These are phyloP conservation scores for Copidosoma aretas DNA, from an alignment of 2,888 invertebrate genomes.

Conservation along the genomic window DNA sequence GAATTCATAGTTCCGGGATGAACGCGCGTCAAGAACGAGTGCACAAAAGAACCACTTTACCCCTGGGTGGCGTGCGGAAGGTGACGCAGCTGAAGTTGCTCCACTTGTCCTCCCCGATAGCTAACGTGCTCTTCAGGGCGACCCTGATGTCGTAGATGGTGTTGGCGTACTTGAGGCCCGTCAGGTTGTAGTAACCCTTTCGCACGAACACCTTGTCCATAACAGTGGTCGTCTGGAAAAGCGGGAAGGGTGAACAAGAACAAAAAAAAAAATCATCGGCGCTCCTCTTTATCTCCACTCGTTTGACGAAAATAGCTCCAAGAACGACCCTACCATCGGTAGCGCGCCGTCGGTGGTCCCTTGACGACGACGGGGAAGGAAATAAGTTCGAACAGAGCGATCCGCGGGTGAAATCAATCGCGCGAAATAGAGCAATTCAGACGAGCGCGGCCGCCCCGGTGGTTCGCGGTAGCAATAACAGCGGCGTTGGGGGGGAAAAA, in stretches of 20 bases:
- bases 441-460: not conserved
- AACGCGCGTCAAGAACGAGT: no score
- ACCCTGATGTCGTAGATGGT: constrained; percentile 77
- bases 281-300: not conserved
- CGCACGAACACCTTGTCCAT: constrained; percentile 55
- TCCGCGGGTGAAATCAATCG: not conserved
- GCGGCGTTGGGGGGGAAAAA: no score
- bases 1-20: no score
- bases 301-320: no score
- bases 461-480: not conserved
- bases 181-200: constrained; percentile 62
- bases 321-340: no score
- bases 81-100: constrained; percentile 70
- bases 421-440: constrained; percentile 19
- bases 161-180: constrained; percentile 71
- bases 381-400: no score
- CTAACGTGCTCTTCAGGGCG: constrained; percentile 68
- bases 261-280: not conserved
- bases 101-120: constrained; percentile 70
- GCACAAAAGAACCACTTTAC: no score
- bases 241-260: not conserved
- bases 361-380: no score
- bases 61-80: constrained; percentile 67
- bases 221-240: constrained; percentile 53
- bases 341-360: no score